phyloP scores from a whole-genome alignment of 2,113 vertebrate species.

The Cololabis saira region DNA sequence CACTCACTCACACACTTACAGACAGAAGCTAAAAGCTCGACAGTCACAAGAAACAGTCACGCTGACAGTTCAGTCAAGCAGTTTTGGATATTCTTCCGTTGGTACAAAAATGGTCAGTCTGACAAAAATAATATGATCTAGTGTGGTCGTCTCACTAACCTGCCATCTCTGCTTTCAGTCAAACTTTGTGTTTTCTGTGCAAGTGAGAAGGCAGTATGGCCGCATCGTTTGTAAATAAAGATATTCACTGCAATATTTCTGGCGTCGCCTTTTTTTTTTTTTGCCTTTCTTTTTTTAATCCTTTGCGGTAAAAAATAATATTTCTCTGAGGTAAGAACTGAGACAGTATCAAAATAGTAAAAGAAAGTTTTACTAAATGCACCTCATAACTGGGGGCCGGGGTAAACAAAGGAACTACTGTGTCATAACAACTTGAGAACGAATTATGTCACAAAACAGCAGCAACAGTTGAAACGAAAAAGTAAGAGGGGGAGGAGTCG shows the following conservation, averaged over 20 bases:
- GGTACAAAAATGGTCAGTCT: constrained; percentile 70
- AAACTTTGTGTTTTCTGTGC: constrained; percentile 60
- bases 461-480: constrained; percentile 12
- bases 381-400: constrained; percentile 14
- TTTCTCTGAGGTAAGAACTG: constrained; percentile 70
- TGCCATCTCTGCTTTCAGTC: constrained; percentile 40
- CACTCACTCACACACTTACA: constrained; percentile 22
- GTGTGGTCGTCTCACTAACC: constrained; percentile 33
- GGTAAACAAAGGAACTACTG: constrained; percentile 2
- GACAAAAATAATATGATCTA: constrained; percentile 56
- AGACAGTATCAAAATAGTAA: constrained; percentile 77
- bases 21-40: constrained; percentile 50
- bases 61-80: constrained; percentile 45
- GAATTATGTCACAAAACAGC: constrained; percentile 11
- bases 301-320: constrained; percentile 73
- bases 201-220: constrained; percentile 76
- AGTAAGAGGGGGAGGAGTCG: neutral
- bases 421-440: constrained; percentile 4
- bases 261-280: constrained; percentile 1
- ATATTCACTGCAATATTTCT: constrained; percentile 64
- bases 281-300: constrained; percentile 42
- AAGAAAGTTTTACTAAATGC: constrained; percentile 60
- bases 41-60: constrained; percentile 39
- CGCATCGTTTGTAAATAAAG: constrained; percentile 56
- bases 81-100: constrained; percentile 64